Conservation (phyloP, 2,797 vertebrate species). For the Tinamus major region DNA sequence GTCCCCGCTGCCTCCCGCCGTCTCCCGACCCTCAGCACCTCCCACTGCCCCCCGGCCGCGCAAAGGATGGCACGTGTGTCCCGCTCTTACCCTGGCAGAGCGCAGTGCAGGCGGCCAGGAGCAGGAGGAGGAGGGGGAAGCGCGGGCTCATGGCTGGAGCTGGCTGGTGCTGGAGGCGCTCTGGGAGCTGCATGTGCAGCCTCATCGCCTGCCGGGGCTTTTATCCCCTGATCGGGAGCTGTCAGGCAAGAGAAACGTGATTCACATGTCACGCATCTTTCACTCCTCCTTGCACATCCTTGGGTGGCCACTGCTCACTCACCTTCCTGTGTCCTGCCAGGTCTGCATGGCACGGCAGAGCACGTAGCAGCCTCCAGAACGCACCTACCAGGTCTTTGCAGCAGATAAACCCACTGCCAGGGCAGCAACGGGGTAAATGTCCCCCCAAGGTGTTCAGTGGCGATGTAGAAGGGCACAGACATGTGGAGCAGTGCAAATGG, state of each 20-base stretch:
- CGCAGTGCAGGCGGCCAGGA: neutral
- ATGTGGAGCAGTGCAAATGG: too few relatives aligned
- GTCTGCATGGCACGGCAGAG: neutral
- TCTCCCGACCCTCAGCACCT: too few relatives aligned
- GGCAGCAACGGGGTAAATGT: neutral
- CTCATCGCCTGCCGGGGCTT: neutral
- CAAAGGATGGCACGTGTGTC: too few relatives aligned
- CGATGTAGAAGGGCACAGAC: neutral
- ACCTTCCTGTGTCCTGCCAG: too few relatives aligned
- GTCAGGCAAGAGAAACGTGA: neutral
- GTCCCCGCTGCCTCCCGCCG: neutral
- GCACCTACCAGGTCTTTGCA: neutral
- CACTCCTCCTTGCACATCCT: neutral
- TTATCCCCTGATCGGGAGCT: neutral
- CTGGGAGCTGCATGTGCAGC: fast-evolving
- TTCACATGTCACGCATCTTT: neutral
- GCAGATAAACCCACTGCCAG: neutral
- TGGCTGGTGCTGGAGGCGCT: neutral
- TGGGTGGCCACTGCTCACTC: neutral
- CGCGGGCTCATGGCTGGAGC: neutral
- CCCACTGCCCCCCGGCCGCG: neutral
- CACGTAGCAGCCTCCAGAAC: neutral
- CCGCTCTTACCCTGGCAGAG: conserved; percentile 1
- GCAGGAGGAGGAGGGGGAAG: neutral
- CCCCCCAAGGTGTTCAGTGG: neutral